These are phyloP conservation scores for Anoplophora glabripennis DNA, from an alignment of 1,140 invertebrate species.

Conservation along the genomic window DNA sequence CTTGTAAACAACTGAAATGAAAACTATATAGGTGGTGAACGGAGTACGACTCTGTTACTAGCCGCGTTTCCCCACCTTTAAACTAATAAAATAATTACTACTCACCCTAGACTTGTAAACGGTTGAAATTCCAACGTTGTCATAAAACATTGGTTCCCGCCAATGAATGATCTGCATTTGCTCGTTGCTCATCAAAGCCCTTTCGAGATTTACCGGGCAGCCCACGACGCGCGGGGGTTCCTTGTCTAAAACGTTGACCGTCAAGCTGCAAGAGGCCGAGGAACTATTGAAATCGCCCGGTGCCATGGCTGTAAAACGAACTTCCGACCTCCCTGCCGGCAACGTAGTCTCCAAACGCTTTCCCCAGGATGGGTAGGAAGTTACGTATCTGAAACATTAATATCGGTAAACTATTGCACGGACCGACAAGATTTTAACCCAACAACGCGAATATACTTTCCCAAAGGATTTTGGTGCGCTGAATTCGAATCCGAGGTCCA, in stretches of 20 bases:
- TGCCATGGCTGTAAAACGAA: constrained; percentile 61
- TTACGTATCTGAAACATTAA: constrained; percentile 56
- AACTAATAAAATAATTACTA: constrained; percentile 14
- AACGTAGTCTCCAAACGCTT: constrained; percentile 62
- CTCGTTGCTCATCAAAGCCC: constrained; percentile 56
- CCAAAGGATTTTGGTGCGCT: too few species aligned
- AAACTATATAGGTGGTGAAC: too few species aligned
- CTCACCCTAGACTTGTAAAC: constrained; percentile 64
- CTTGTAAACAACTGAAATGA: too few species aligned
- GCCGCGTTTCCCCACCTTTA: neutral
- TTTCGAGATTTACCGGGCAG: constrained; percentile 65
- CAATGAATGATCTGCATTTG: constrained; percentile 58
- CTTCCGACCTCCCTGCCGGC: constrained; percentile 55
- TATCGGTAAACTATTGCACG: too few species aligned
- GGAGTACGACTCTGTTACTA: too few species aligned
- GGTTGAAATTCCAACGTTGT: constrained; percentile 59
- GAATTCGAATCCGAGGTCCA: too few species aligned
- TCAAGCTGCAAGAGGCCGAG: constrained; percentile 59
- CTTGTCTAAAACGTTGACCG: constrained; percentile 61
- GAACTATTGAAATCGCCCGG: constrained; percentile 52
- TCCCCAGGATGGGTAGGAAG: constrained; percentile 62
- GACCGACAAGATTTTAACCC: too few species aligned
- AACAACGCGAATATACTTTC: too few species aligned
- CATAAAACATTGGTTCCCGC: constrained; percentile 66
- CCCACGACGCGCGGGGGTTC: constrained; percentile 57